phyloP scores from a whole-genome alignment of 1,140 invertebrate species.

The Copidosoma floridanum region DNA sequence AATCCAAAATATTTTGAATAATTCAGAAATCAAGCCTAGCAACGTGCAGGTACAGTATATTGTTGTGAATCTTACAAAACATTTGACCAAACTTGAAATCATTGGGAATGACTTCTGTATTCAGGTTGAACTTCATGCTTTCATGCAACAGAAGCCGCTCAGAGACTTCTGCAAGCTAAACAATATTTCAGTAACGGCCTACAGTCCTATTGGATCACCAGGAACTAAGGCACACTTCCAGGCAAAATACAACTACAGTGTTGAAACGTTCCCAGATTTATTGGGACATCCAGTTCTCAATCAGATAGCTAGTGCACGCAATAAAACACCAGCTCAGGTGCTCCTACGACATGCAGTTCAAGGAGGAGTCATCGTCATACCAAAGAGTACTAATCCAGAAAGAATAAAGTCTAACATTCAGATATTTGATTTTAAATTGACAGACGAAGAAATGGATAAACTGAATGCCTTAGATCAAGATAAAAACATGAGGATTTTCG shows the following conservation, averaged over 20 bases:
- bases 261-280: slow-evolving; percentile 66
- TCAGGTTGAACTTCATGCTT: slow-evolving; percentile 78
- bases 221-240: slow-evolving; percentile 54
- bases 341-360: slow-evolving; percentile 75
- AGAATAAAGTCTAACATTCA: slow-evolving; percentile 68
- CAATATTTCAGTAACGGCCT: slow-evolving; percentile 76
- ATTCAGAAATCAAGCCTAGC: slow-evolving; percentile 66
- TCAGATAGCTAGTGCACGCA: slow-evolving; percentile 67
- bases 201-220: slow-evolving; percentile 77
- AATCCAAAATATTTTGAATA: slow-evolving; percentile 64
- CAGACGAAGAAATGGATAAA: slow-evolving; percentile 54
- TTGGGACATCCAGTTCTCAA: slow-evolving; percentile 67
- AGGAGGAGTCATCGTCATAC: slow-evolving; percentile 73
- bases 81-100: slow-evolving; percentile 1
- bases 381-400: slow-evolving; percentile 75
- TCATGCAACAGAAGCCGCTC: slow-evolving; percentile 76
- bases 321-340: slow-evolving; percentile 75
- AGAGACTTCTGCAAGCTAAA: slow-evolving; percentile 71
- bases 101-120: slow-evolving; percentile 30
- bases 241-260: slow-evolving; percentile 57
- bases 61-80: slow-evolving; percentile 30
- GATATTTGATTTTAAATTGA: slow-evolving; percentile 62
- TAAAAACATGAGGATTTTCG: slow-evolving; percentile 59
- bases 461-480: slow-evolving; percentile 59
- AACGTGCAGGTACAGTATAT: slow-evolving; percentile 72